phyloP scores from a whole-genome alignment of 2,888 invertebrate species.

The Leptura quadrifasciata region DNA sequence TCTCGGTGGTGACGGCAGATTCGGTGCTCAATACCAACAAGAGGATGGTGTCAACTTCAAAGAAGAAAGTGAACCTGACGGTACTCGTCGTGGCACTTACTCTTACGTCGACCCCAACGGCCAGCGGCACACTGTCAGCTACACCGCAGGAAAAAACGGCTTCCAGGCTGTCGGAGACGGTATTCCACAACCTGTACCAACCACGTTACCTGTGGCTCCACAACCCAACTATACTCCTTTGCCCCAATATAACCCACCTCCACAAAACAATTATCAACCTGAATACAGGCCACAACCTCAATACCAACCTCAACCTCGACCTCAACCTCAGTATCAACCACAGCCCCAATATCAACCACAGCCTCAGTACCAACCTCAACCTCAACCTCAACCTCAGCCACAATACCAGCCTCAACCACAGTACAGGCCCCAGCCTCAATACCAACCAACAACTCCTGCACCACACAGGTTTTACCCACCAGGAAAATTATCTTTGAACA shows the following conservation, averaged over 20 bases:
- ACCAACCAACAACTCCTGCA: constrained; percentile 78
- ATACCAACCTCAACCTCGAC: constrained; percentile 73
- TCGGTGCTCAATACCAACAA: constrained; percentile 90
- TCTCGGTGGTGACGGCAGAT: constrained; percentile 88
- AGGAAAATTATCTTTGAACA: constrained; percentile 89
- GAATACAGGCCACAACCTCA: constrained; percentile 70
- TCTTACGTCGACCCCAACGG: constrained; percentile 91
- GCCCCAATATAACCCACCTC: constrained; percentile 75
- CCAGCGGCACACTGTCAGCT: constrained; percentile 86
- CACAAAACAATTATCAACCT: constrained; percentile 68
- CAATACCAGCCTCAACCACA: constrained; percentile 74
- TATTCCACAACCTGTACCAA: constrained; percentile 73
- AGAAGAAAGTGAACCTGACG: constrained; percentile 90
- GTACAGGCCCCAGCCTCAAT: constrained; percentile 69
- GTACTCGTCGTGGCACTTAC: constrained; percentile 86
- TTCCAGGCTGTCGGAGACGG: constrained; percentile 88
- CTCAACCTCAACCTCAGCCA: constrained; percentile 73
- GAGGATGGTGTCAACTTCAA: constrained; percentile 93
- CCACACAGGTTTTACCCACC: constrained; percentile 89
- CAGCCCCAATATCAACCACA: constrained; percentile 71
- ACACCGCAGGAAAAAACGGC: constrained; percentile 89
- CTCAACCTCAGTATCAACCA: constrained; percentile 73
- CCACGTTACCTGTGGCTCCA: constrained; percentile 76
- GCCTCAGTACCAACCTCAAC: constrained; percentile 74
- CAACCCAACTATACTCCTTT: constrained; percentile 77